Evolutionary conservation across 2,797 vertebrate species (phyloP).

Genomic region (Scomberomorus guttatus): DNA sequence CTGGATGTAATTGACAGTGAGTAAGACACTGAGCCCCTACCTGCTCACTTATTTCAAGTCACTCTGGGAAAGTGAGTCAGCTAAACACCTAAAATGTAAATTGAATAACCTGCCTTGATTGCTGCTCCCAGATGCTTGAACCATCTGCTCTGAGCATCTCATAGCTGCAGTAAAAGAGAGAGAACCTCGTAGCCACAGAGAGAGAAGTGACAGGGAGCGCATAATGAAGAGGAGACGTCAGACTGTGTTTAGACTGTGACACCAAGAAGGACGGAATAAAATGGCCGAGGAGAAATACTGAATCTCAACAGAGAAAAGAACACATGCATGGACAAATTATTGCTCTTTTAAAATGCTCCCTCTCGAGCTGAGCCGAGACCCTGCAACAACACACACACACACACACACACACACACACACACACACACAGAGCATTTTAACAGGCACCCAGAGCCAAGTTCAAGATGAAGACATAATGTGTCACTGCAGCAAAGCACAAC

Average conservation of each 20-base stretch:
- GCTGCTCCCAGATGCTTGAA: constrained; percentile 68
- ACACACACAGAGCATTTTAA: constrained; percentile 35
- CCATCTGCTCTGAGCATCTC: constrained; percentile 75
- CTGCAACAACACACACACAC: constrained; percentile 4
- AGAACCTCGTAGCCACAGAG: constrained; percentile 61
- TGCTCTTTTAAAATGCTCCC: constrained; percentile 50
- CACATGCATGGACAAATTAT: constrained; percentile 64
- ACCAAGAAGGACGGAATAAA: constrained; percentile 25
- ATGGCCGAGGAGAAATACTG: constrained; percentile 36
- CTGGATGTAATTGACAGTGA: constrained; percentile 17
- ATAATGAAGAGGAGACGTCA: constrained; percentile 64
- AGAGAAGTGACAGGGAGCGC: constrained; percentile 51
- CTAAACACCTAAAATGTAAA: constrained; percentile 72
- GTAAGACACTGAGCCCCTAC: constrained; percentile 28
- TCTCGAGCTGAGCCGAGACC: constrained; percentile 19
- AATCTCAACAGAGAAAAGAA: constrained; percentile 29
- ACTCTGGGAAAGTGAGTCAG: constrained; percentile 54
- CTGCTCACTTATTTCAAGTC: constrained; percentile 49
- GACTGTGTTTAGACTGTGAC: constrained; percentile 36
- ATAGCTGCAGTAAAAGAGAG: constrained; percentile 58
- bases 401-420: neutral
- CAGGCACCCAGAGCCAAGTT: constrained; percentile 7
- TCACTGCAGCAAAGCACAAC: constrained; percentile 44
- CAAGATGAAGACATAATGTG: constrained; percentile 46
- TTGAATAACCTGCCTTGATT: constrained; percentile 70